A percentile compares a stretch with the other conserved stretches of the same genome.
phyloP scores from a whole-genome alignment of 2,888 invertebrate species.

The Ormyrus thymus region DNA sequence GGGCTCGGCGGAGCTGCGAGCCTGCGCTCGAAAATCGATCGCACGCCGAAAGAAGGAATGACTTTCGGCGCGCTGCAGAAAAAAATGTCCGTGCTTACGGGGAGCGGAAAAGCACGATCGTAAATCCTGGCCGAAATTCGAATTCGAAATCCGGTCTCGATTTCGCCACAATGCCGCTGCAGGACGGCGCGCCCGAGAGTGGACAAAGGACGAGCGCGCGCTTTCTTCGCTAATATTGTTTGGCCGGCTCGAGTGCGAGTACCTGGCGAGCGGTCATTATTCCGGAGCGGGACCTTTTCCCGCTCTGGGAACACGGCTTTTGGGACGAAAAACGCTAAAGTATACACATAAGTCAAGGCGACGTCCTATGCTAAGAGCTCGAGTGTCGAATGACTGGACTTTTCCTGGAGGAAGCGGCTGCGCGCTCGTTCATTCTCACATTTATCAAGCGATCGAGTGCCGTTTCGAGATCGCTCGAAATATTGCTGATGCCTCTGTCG shows the following conservation, averaged over 20 bases:
- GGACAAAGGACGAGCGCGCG: slow-evolving; percentile 24
- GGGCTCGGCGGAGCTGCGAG: not conserved
- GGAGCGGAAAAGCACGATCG: slow-evolving; percentile 30
- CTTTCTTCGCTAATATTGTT: slow-evolving; percentile 52
- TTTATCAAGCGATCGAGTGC: slow-evolving; percentile 32
- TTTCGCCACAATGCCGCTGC: slow-evolving; percentile 40
- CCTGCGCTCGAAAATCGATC: slow-evolving; percentile 28
- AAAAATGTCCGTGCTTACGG: not conserved
- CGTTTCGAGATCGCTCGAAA: no score
- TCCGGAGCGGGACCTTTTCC: slow-evolving; percentile 30
- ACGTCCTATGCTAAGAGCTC: slow-evolving; percentile 28
- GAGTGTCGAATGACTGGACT: slow-evolving; percentile 44
- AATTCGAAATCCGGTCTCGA: slow-evolving; percentile 51
- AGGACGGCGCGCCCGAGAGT: slow-evolving; percentile 7
- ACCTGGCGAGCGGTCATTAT: slow-evolving; percentile 38
- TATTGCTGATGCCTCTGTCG: no score
- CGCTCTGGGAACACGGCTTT: slow-evolving; percentile 34
- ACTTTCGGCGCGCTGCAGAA: slow-evolving; percentile 22
- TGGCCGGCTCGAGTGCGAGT: slow-evolving; percentile 39
- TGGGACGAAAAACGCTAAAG: slow-evolving; percentile 12
- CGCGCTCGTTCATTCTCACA: slow-evolving; percentile 46
- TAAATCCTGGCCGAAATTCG: slow-evolving; percentile 53
- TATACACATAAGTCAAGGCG: slow-evolving; percentile 38
- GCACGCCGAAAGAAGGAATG: slow-evolving; percentile 33
- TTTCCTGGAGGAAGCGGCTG: slow-evolving; percentile 25